Evolutionary conservation across 2,113 vertebrate species (phyloP).

Genomic region (Dendrocopos noguchii): DNA sequence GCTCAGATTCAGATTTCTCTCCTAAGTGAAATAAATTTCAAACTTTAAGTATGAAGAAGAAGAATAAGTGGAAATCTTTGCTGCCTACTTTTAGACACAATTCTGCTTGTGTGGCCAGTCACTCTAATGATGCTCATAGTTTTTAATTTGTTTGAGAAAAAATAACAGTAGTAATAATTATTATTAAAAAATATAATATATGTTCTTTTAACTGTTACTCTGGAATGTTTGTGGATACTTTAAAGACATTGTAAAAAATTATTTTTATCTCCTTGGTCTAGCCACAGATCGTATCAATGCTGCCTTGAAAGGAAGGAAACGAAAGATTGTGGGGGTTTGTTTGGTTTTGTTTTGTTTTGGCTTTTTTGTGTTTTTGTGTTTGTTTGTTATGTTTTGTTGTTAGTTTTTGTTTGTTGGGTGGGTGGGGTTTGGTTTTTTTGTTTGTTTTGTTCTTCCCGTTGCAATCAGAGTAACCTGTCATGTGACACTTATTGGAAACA

Average conservation of each 20-base stretch:
- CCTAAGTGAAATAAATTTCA: background rate
- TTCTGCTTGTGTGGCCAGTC: background rate
- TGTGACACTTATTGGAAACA: background rate
- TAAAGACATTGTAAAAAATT: background rate
- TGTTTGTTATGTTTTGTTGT: too few relatives aligned
- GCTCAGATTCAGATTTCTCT: background rate
- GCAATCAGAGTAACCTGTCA: background rate
- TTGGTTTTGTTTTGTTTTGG: too few relatives aligned
- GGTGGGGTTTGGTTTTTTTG: too few relatives aligned
- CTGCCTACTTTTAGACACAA: background rate
- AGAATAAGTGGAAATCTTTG: background rate
- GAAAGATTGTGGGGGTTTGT: background rate
- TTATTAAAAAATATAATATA: background rate
- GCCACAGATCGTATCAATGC: background rate
- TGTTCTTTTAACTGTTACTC: background rate
- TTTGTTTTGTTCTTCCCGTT: too few relatives aligned
- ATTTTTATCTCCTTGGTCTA: background rate
- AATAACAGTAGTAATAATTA: background rate
- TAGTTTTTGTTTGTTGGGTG: too few relatives aligned
- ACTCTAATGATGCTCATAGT: background rate
- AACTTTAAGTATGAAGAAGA: background rate
- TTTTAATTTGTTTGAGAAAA: background rate
- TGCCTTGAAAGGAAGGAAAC: background rate
- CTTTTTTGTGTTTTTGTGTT: too few relatives aligned
- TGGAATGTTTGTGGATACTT: background rate